These are phyloP conservation scores for Octonoba sinensis DNA, from an alignment of 2,888 invertebrate species.

Conservation along the genomic window DNA sequence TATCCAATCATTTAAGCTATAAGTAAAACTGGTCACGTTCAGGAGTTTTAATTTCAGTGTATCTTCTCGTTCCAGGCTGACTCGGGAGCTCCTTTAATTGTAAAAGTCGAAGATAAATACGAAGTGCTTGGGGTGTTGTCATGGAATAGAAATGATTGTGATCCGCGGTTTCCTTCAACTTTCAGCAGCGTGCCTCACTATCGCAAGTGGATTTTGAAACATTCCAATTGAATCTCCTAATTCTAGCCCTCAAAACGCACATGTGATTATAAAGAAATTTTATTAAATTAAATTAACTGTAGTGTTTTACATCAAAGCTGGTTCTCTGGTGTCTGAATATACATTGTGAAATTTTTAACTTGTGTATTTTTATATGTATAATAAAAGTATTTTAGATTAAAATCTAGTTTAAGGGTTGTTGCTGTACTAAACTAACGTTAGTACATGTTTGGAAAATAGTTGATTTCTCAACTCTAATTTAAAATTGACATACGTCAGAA, in stretches of 20 bases:
- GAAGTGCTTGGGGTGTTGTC: conserved; percentile 94
- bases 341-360: neutral
- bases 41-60: too few relatives aligned
- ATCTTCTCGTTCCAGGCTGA: conserved; percentile 79
- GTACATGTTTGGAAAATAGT: too few relatives aligned
- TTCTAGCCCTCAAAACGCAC: neutral
- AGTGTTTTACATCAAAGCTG: neutral
- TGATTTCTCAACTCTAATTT: too few relatives aligned
- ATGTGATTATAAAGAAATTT: neutral
- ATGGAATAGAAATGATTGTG: conserved; percentile 94
- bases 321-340: neutral
- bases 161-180: conserved; percentile 91
- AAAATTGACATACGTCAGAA: too few relatives aligned
- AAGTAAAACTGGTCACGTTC: too few relatives aligned
- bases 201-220: conserved; percentile 80
- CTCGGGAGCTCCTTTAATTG: conserved; percentile 82
- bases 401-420: too few relatives aligned
- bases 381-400: too few relatives aligned
- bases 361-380: too few relatives aligned
- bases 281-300: neutral
- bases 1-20: too few relatives aligned
- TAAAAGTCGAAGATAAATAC: conserved; percentile 74
- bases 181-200: conserved; percentile 95
- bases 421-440: too few relatives aligned
- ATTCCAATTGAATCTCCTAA: neutral